These are phyloP conservation scores for Sycophila texana DNA, from an alignment of 2,888 invertebrate genomes.

Conservation along the genomic window DNA sequence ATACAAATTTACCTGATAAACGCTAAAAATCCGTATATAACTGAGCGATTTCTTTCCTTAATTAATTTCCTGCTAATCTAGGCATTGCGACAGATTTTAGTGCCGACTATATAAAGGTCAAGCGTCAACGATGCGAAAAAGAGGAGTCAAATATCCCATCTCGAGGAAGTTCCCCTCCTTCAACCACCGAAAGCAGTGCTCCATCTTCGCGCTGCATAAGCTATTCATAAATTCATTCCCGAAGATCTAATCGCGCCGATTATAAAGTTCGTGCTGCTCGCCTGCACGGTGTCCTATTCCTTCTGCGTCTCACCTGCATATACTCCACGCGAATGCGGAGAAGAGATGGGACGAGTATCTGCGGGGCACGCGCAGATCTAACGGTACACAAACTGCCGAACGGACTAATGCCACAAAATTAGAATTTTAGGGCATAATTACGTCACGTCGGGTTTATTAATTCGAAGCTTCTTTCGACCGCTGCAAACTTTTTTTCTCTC, in stretches of 20 bases:
- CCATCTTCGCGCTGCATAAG: neutral
- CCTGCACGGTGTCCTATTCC: neutral
- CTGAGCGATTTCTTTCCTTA: too few relatives aligned
- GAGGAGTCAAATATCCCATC: too few relatives aligned
- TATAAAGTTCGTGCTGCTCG: slow-evolving; percentile 21
- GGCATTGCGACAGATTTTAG: neutral
- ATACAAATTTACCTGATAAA: too few relatives aligned
- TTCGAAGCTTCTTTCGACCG: neutral
- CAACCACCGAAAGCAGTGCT: too few relatives aligned
- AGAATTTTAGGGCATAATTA: slow-evolving; percentile 56
- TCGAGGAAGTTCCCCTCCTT: too few relatives aligned
- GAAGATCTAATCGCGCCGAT: slow-evolving; percentile 49
- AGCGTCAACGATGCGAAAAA: neutral
- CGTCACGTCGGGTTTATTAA: slow-evolving; percentile 43
- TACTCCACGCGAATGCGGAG: neutral
- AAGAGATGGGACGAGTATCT: slow-evolving; percentile 23
- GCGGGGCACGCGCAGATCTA: slow-evolving; percentile 38
- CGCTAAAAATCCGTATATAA: too few relatives aligned
- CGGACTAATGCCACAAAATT: slow-evolving; percentile 52
- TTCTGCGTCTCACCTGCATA: slow-evolving; percentile 38
- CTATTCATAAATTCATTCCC: slow-evolving; percentile 45
- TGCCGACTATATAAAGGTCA: slow-evolving; percentile 9
- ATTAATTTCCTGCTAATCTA: too few relatives aligned
- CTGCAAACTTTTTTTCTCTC: neutral
- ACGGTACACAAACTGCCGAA: slow-evolving; percentile 35